phyloP scores from a whole-genome alignment of 2,888 invertebrate species.

The Periphyllus acericola region DNA sequence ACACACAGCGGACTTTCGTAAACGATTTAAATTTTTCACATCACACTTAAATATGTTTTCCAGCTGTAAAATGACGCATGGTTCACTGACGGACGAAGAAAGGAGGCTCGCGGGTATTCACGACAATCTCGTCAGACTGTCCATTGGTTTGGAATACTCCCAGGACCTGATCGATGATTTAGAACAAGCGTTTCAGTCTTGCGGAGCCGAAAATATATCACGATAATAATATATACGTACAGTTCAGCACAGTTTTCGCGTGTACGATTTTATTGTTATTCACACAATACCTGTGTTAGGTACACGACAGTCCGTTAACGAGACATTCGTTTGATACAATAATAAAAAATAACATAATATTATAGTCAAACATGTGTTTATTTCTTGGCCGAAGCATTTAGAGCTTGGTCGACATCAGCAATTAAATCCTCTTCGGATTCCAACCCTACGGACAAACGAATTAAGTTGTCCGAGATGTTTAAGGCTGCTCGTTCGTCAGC shows the following conservation, averaged over 20 bases:
- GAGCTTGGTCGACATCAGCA: conserved; percentile 83
- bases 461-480: conserved; percentile 84
- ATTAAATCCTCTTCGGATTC: conserved; percentile 89
- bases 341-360: conserved; percentile 12
- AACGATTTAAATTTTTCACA: no score
- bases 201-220: conserved; percentile 34
- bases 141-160: conserved; percentile 88
- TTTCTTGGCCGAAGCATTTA: conserved; percentile 69
- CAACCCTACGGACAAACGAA: conserved; percentile 89
- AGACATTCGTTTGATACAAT: not conserved
- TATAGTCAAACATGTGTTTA: not conserved
- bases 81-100: conserved; percentile 83
- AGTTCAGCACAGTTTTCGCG: not conserved
- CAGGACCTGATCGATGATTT: conserved; percentile 88
- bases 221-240: not conserved
- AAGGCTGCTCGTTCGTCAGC: conserved; percentile 76
- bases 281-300: not conserved
- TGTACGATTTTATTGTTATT: not conserved
- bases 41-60: conserved; percentile 66
- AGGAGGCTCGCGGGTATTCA: conserved; percentile 81
- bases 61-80: conserved; percentile 93
- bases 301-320: not conserved
- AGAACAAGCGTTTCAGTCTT: conserved; percentile 73
- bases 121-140: conserved; percentile 85
- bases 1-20: no score